Evolutionary conservation across 2,888 invertebrate genomes (phyloP).

Genomic region (Agapostemon virescens): DNA sequence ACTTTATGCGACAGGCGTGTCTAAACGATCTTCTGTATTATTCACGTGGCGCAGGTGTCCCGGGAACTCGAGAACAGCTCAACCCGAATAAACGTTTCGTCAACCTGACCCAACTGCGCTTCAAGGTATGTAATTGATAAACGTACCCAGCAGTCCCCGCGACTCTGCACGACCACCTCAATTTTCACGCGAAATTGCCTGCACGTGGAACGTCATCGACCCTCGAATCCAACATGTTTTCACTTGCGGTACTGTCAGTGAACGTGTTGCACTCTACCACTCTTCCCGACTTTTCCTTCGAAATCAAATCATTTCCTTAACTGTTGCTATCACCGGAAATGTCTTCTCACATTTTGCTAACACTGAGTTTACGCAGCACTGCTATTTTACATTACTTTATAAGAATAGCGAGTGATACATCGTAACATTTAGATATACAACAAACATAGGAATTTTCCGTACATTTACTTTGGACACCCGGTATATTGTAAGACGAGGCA

Average conservation of each 20-base stretch:
- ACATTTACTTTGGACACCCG: too few species aligned
- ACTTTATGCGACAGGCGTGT: not conserved
- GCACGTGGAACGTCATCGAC: not conserved
- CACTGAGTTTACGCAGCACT: too few species aligned
- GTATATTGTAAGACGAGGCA: too few species aligned
- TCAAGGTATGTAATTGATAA: conserved; percentile 43
- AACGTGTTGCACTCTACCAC: not conserved
- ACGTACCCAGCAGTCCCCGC: conserved; percentile 19
- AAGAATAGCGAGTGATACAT: too few species aligned
- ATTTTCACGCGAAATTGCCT: conserved; percentile 11
- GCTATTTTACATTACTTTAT: too few species aligned
- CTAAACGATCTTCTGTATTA: conserved; percentile 33
- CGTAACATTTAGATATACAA: too few species aligned
- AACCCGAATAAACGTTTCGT: conserved; percentile 44
- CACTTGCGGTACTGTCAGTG: not conserved
- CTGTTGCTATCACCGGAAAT: not conserved
- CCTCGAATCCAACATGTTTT: not conserved
- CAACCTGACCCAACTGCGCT: conserved; percentile 50
- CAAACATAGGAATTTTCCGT: too few species aligned
- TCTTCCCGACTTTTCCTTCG: not conserved
- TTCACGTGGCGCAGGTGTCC: conserved; percentile 38
- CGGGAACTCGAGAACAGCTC: conserved; percentile 16
- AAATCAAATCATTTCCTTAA: not conserved
- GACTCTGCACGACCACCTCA: conserved; percentile 2
- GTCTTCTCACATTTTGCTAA: not conserved